A percentile compares a stretch with the other conserved stretches of the same genome.
Evolutionary conservation across 2,888 invertebrate genomes (phyloP).

Genomic region (Sphecodes monilicornis): DNA sequence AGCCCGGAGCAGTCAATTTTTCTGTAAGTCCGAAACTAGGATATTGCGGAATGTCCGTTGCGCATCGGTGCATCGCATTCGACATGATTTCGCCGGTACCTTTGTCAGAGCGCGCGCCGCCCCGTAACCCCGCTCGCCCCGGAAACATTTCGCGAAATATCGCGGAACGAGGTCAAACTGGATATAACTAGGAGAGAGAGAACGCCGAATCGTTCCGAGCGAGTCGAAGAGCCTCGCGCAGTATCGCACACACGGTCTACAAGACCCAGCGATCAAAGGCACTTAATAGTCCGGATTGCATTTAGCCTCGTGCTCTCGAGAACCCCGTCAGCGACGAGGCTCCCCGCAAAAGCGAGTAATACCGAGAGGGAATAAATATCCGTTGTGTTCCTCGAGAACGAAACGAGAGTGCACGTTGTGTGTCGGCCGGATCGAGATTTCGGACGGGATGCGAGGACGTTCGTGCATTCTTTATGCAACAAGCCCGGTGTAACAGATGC

Average conservation of each 20-base stretch:
- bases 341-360: neutral
- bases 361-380: slow-evolving; percentile 1
- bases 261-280: slow-evolving; percentile 20
- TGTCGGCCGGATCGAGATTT: neutral
- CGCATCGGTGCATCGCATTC: slow-evolving; percentile 27
- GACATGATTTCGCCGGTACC: slow-evolving; percentile 35
- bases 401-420: neutral
- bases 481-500: neutral
- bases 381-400: neutral
- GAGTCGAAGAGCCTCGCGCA: slow-evolving; percentile 34
- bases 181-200: slow-evolving; percentile 41
- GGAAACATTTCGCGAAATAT: slow-evolving; percentile 59
- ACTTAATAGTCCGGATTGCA: slow-evolving; percentile 37
- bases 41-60: neutral
- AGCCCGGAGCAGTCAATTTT: neutral
- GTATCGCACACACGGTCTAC: slow-evolving; percentile 36
- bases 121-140: neutral
- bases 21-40: neutral
- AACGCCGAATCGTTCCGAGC: slow-evolving; percentile 45
- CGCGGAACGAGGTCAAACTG: slow-evolving; percentile 53
- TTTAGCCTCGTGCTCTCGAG: slow-evolving; percentile 5
- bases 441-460: neutral
- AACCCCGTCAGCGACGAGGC: no score
- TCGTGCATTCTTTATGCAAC: neutral
- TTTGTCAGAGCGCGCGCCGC: slow-evolving; percentile 28